These are phyloP conservation scores for Knipowitschia caucasica DNA, from an alignment of 2,797 vertebrate genomes.

Conservation along the genomic window DNA sequence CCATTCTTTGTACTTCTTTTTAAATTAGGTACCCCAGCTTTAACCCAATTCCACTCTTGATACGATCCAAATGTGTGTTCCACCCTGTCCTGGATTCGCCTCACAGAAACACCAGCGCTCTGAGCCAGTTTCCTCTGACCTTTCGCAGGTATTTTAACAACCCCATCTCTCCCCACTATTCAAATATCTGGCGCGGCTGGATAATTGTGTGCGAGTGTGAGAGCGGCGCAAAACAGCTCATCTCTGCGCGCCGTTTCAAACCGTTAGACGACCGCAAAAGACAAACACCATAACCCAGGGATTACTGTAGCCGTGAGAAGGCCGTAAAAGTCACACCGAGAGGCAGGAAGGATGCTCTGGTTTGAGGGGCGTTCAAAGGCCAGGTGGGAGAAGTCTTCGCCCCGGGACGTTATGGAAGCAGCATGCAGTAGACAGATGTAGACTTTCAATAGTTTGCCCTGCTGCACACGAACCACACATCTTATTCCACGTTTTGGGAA, in stretches of 20 bases:
- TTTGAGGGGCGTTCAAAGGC: neutral
- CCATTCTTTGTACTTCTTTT: no score
- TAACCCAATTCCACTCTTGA: neutral
- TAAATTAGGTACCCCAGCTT: no score
- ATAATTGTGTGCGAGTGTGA: slow-evolving; percentile 44
- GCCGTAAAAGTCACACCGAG: neutral
- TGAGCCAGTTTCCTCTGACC: slow-evolving; percentile 58
- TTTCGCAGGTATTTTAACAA: slow-evolving; percentile 63
- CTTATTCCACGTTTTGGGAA: neutral
- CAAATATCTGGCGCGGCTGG: slow-evolving; percentile 40
- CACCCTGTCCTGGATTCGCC: slow-evolving; percentile 14
- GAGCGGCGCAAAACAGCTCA: slow-evolving; percentile 33
- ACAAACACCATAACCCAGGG: slow-evolving; percentile 7
- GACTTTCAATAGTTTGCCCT: neutral
- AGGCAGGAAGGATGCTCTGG: neutral
- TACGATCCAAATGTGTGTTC: slow-evolving; percentile 20
- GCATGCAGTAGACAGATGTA: neutral
- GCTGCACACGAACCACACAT: no score
- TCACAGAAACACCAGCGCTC: slow-evolving; percentile 58
- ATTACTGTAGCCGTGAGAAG: neutral
- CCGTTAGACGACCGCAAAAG: slow-evolving; percentile 22
- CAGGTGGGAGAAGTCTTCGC: neutral
- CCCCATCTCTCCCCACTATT: slow-evolving; percentile 47
- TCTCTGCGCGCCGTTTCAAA: slow-evolving; percentile 64
- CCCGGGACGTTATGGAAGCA: neutral